Evolutionary conservation across 2,113 vertebrate genomes (phyloP).

Genomic region (Oceanites oceanicus): DNA sequence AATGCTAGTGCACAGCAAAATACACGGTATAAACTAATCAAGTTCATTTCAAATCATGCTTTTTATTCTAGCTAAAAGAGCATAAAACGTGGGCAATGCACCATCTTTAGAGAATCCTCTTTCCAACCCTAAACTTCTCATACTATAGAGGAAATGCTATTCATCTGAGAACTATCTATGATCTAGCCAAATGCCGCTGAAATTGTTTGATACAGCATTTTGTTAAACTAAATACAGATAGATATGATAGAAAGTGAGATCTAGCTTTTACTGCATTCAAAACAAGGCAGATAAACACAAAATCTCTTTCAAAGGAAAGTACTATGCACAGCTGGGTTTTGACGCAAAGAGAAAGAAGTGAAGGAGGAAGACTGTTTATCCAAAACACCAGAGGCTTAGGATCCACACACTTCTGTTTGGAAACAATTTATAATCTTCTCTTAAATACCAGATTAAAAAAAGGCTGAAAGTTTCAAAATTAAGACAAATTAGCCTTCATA

Average conservation of each 20-base stretch:
- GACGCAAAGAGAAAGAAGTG: not conserved
- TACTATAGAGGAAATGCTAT: not conserved
- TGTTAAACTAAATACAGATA: not conserved
- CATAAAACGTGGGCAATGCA: conserved; percentile 7
- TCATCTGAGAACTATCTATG: not conserved
- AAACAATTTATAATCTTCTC: not conserved
- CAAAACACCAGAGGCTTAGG: not conserved
- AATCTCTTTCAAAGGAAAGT: not conserved
- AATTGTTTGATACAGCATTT: not conserved
- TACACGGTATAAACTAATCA: not conserved
- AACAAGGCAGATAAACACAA: not conserved
- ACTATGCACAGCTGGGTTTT: not conserved
- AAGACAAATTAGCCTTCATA: not conserved
- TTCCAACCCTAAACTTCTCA: not conserved
- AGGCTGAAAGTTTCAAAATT: not conserved
- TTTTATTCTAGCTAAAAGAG: conserved; percentile 13
- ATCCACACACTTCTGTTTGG: not conserved
- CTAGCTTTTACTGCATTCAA: not conserved
- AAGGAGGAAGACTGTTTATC: not conserved
- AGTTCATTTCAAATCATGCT: not conserved
- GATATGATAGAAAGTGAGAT: not conserved
- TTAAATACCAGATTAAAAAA: not conserved
- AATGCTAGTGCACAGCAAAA: not conserved
- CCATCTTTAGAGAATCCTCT: not conserved
- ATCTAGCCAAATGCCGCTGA: not conserved